Evolutionary conservation across 2,888 invertebrate genomes (phyloP).

Genomic region (Oscheius myriophilus): DNA sequence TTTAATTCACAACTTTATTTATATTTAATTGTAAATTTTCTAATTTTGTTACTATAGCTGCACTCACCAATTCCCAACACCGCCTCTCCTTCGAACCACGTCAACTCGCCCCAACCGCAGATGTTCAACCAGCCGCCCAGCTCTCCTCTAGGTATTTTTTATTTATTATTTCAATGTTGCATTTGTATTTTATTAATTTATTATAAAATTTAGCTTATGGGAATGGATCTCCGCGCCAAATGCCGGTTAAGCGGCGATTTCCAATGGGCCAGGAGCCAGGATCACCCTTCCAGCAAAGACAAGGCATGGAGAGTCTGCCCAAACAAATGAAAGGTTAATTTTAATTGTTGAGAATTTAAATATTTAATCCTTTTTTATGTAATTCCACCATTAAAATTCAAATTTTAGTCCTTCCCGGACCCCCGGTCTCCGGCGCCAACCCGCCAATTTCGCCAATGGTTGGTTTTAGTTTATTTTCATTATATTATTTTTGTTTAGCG

Average conservation of each 20-base stretch:
- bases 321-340: conserved; percentile 14
- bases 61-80: conserved; percentile 8
- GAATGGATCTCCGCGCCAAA: conserved; percentile 8
- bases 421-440: too few species aligned
- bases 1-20: background rate
- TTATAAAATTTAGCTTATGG: conserved; percentile 9
- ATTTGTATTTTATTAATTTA: too few species aligned
- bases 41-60: too few species aligned
- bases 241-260: background rate
- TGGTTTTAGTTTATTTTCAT: too few species aligned
- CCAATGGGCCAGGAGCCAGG: too few species aligned
- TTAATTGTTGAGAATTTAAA: too few species aligned
- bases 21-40: background rate
- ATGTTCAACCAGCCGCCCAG: conserved; percentile 8
- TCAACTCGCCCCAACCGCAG: conserved; percentile 12
- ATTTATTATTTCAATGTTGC: background rate
- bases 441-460: too few species aligned
- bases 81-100: conserved; percentile 19
- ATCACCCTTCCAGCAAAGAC: too few species aligned
- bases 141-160: conserved; percentile 12
- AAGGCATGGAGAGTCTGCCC: background rate
- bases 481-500: too few species aligned
- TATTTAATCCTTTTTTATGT: too few species aligned
- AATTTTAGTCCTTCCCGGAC: conserved; percentile 6
- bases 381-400: too few species aligned